Conservation (phyloP, 2,888 invertebrate species). For the Leptothorax acervorum region DNA sequence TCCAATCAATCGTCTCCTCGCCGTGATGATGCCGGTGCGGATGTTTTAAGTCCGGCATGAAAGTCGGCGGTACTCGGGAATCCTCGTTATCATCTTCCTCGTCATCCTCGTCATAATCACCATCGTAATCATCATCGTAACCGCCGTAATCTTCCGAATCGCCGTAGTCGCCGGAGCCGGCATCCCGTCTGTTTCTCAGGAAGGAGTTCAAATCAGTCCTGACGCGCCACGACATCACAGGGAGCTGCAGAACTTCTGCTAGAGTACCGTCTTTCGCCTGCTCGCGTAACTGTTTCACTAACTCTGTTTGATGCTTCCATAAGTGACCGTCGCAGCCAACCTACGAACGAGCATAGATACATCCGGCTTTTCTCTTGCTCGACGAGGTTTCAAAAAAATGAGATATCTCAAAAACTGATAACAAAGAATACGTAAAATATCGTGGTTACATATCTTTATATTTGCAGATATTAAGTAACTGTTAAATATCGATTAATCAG, state of each 20-base stretch:
- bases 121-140: conserved; percentile 81
- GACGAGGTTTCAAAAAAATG: background rate
- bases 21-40: conserved; percentile 86
- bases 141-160: conserved; percentile 79
- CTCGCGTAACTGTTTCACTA: conserved; percentile 90
- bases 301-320: conserved; percentile 89
- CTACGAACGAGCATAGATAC: conserved; percentile 81
- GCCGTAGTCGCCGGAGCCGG: conserved; percentile 82
- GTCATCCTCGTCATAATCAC: conserved; percentile 78
- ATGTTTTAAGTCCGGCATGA: conserved; percentile 76
- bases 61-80: conserved; percentile 76
- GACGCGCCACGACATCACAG: conserved; percentile 91
- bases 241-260: conserved; percentile 89
- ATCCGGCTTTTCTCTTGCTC: background rate
- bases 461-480: background rate
- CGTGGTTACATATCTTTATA: background rate
- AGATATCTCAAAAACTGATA: background rate
- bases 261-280: conserved; percentile 91
- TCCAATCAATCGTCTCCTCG: conserved; percentile 78
- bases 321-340: conserved; percentile 92
- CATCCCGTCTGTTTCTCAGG: conserved; percentile 82
- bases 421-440: background rate
- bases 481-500: background rate
- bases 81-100: conserved; percentile 80
- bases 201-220: conserved; percentile 76